A percentile compares a stretch with the other conserved stretches of the same genome.
These are phyloP conservation scores for Odocoileus hemionus DNA, from an alignment of 2,113 vertebrate species.

Conservation along the genomic window DNA sequence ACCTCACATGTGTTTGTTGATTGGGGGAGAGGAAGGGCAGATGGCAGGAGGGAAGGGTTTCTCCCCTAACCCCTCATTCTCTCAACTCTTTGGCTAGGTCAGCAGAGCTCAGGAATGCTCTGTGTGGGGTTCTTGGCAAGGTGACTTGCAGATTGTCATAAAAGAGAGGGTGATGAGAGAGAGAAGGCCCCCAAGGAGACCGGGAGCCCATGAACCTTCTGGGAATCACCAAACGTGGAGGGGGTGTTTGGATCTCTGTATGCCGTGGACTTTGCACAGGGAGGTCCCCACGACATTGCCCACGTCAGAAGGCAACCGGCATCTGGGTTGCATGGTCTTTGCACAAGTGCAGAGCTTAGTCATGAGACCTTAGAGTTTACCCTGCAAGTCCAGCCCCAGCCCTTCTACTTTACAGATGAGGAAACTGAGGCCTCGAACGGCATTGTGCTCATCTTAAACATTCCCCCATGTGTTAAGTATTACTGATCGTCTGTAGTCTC, in stretches of 20 bases:
- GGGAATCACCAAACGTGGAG: background rate
- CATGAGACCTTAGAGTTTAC: background rate
- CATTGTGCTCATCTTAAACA: background rate
- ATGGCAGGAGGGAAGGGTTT: background rate
- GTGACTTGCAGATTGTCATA: background rate
- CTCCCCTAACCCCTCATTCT: background rate
- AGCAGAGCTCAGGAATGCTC: background rate
- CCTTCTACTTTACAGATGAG: background rate
- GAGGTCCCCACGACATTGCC: background rate
- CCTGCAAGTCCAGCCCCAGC: background rate
- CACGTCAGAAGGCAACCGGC: too few species aligned
- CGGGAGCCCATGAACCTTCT: background rate
- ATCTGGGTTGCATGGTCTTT: background rate
- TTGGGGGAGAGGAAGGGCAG: fast-evolving
- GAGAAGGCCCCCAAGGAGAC: background rate
- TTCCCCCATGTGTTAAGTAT: background rate
- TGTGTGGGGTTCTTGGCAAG: background rate
- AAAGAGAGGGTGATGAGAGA: background rate
- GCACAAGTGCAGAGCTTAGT: background rate
- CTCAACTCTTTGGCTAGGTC: background rate
- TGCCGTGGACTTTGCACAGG: background rate
- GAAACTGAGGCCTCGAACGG: background rate
- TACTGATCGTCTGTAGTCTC: background rate
- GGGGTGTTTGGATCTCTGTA: background rate
- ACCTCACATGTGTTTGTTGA: background rate